phyloP scores from a whole-genome alignment of 2,797 vertebrate species.

The Acanthiza pusilla region DNA sequence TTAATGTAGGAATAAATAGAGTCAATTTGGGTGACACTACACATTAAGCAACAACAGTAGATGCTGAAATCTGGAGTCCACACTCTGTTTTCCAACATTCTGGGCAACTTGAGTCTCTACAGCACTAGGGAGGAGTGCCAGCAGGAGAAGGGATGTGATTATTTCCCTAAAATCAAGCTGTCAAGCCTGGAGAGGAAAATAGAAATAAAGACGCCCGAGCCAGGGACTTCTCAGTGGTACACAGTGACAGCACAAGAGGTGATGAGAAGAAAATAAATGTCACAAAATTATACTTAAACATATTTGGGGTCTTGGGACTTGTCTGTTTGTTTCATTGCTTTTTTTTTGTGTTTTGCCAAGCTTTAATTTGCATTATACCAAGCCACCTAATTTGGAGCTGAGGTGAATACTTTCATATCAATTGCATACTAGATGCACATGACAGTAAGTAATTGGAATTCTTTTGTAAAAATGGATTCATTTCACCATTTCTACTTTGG shows the following conservation, averaged over 20 bases:
- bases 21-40: not conserved
- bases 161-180: not conserved
- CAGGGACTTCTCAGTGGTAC: not conserved
- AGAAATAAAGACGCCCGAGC: not conserved
- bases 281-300: not conserved
- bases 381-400: not conserved
- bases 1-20: not conserved
- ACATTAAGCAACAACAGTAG: not conserved
- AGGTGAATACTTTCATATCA: not conserved
- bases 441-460: not conserved
- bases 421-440: not conserved
- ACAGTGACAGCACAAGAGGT: not conserved
- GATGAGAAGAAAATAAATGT: not conserved
- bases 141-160: not conserved
- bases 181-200: not conserved
- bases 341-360: not conserved
- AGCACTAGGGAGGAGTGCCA: not conserved
- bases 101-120: not conserved
- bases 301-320: rapidly evolving
- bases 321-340: rapidly evolving
- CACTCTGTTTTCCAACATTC: not conserved
- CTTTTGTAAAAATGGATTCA: not conserved
- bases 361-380: not conserved
- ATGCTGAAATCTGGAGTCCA: not conserved
- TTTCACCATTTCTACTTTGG: not conserved